Evolutionary conservation across 2,797 vertebrate genomes (phyloP).

Genomic region (Cossypha caffra): DNA sequence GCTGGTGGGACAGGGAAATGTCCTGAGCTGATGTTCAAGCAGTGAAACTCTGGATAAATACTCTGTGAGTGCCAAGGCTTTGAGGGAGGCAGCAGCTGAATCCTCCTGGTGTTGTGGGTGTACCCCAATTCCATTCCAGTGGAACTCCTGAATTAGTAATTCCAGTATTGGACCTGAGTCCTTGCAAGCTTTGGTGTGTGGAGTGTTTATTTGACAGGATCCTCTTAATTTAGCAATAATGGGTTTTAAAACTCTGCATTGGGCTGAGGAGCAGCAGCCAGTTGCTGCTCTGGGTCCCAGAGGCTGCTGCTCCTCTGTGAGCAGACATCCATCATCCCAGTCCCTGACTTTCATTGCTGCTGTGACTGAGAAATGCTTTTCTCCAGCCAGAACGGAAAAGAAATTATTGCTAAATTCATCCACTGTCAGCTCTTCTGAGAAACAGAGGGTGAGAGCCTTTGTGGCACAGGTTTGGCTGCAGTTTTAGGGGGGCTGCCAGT

Average conservation of each 20-base stretch:
- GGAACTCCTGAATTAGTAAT: background rate
- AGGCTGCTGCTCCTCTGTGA: background rate
- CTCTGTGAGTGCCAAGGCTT: background rate
- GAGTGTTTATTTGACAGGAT: background rate
- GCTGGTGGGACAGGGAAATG: background rate
- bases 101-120: fast-evolving
- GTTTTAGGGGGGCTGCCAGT: background rate
- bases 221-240: background rate
- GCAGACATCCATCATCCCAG: background rate
- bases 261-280: background rate
- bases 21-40: background rate
- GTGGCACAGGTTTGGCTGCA: background rate
- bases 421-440: background rate
- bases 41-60: fast-evolving
- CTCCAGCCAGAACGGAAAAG: background rate
- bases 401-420: background rate
- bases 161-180: fast-evolving
- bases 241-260: background rate
- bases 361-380: background rate
- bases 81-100: fast-evolving
- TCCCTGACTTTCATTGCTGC: background rate
- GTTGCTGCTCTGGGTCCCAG: background rate
- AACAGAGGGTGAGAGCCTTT: background rate
- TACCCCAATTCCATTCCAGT: fast-evolving
- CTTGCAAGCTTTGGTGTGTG: background rate